These are phyloP conservation scores for Trichosurus vulpecula DNA, from an alignment of 2,797 vertebrate genomes.

Conservation along the genomic window DNA sequence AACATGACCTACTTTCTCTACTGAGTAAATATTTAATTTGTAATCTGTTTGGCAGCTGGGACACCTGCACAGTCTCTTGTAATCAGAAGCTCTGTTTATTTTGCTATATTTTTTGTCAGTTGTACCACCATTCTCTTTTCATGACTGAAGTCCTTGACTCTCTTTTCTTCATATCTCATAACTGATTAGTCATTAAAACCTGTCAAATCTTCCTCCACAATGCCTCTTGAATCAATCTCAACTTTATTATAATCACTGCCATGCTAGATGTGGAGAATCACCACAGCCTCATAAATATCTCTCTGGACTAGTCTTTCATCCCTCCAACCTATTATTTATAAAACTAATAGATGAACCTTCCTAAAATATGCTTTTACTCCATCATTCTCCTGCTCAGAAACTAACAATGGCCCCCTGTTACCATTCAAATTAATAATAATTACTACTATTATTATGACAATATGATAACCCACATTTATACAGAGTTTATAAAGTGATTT, in stretches of 20 bases:
- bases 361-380: neutral
- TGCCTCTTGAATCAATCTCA: neutral
- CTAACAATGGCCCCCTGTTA: neutral
- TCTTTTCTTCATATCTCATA: neutral
- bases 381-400: neutral
- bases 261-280: neutral
- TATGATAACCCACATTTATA: neutral
- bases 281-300: neutral
- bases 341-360: constrained; percentile 7
- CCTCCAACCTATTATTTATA: neutral
- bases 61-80: neutral
- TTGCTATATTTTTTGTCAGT: neutral
- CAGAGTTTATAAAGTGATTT: neutral
- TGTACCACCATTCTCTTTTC: neutral
- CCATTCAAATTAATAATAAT: neutral
- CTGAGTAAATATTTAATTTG: constrained; percentile 1
- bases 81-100: neutral
- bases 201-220: neutral
- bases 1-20: constrained; percentile 21
- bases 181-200: neutral
- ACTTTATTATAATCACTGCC: neutral
- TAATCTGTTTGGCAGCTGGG: neutral
- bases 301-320: constrained; percentile 9
- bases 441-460: neutral
- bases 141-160: neutral